Percentiles rank a stretch among this genome's conserved stretches.
Conservation (phyloP, 1,140 invertebrate genomes). For the Wasmannia auropunctata region DNA sequence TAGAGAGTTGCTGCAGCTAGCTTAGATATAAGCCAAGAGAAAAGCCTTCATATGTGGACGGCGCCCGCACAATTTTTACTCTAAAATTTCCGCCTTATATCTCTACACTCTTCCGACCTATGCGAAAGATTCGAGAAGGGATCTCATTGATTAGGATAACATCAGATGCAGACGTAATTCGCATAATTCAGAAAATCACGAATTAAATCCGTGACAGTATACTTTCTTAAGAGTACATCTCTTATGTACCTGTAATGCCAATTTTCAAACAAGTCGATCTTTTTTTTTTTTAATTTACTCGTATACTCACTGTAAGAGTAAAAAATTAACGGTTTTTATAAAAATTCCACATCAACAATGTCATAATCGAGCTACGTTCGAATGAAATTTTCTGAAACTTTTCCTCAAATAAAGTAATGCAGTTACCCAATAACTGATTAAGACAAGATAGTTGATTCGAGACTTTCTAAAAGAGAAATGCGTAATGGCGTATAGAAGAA, state of each 20-base stretch:
- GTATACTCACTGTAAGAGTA: conserved; percentile 42
- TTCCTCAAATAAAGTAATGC: background rate
- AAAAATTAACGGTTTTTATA: background rate
- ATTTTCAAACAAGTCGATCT: conserved; percentile 24
- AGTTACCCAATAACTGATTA: background rate
- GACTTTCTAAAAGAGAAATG: background rate
- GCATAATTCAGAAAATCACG: background rate
- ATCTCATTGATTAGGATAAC: conserved; percentile 28
- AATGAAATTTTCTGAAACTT: background rate
- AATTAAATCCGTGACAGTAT: background rate
- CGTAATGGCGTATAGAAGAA: background rate
- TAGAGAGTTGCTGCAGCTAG: conserved; percentile 68
- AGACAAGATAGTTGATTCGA: background rate
- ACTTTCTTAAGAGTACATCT: conserved; percentile 5
- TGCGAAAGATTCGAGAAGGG: conserved; percentile 68
- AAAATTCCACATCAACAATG: background rate
- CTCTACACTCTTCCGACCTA: conserved; percentile 35
- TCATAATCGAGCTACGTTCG: background rate
- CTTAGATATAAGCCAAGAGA: conserved; percentile 74
- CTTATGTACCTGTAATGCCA: background rate
- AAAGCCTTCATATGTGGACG: conserved; percentile 79
- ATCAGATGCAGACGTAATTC: background rate
- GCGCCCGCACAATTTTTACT: conserved; percentile 74
- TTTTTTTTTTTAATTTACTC: conserved; percentile 14
- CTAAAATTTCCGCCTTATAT: conserved; percentile 29